Evolutionary conservation across 2,888 invertebrate species (phyloP).

Genomic region (Quadriops clusia): DNA sequence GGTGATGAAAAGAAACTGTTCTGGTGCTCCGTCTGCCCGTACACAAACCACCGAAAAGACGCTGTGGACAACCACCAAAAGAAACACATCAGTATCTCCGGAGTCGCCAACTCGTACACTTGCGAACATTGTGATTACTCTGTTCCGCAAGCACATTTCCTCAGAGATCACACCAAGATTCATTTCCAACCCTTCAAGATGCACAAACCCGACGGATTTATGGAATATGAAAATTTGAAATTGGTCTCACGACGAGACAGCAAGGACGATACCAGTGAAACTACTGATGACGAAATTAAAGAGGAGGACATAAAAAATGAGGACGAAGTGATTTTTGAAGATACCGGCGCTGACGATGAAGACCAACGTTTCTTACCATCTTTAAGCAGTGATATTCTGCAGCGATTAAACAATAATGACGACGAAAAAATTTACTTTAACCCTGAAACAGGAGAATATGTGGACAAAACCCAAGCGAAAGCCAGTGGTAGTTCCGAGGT

Average conservation of each 20-base stretch:
- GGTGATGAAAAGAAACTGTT: conserved; percentile 46
- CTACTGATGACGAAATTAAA: conserved; percentile 16
- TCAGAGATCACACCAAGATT: conserved; percentile 67
- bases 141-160: conserved; percentile 58
- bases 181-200: conserved; percentile 56
- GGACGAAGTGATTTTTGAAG: conserved; percentile 25
- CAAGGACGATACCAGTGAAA: conserved; percentile 22
- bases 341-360: conserved; percentile 20
- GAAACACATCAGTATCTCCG: conserved; percentile 54
- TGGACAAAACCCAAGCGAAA: conserved; percentile 22
- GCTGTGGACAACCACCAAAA: conserved; percentile 64
- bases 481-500: conserved; percentile 19
- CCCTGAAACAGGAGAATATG: conserved; percentile 33
- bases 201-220: conserved; percentile 46
- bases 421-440: conserved; percentile 34
- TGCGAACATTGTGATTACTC: conserved; percentile 78
- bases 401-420: conserved; percentile 31
- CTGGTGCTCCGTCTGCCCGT: conserved; percentile 70
- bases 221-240: conserved; percentile 47
- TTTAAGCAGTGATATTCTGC: conserved; percentile 18
- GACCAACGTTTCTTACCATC: conserved; percentile 23
- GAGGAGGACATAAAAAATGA: conserved; percentile 15
- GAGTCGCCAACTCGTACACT: conserved; percentile 46
- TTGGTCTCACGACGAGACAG: conserved; percentile 43
- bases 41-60: conserved; percentile 59